Conservation (phyloP, 2,113 vertebrate genomes). For the Haliaeetus leucogaster region DNA sequence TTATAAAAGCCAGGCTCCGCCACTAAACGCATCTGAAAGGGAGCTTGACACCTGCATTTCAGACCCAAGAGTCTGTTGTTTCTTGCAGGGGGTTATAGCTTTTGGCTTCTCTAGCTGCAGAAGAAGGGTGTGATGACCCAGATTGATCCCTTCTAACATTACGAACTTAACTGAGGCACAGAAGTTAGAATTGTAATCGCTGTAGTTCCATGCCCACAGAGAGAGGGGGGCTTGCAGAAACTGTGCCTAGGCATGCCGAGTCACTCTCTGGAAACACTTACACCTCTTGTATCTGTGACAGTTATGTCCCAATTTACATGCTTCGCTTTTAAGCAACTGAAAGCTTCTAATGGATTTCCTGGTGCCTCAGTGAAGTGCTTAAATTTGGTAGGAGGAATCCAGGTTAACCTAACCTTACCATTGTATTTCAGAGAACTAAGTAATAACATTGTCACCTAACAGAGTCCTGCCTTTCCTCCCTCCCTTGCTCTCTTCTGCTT, state of each 20-base stretch:
- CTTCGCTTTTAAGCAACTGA: background rate
- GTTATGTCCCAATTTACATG: background rate
- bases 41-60: background rate
- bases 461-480: background rate
- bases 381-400: slow-evolving; percentile 2
- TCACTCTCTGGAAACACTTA: background rate
- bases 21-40: background rate
- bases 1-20: background rate
- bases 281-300: background rate
- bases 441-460: slow-evolving; percentile 17
- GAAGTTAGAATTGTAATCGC: background rate
- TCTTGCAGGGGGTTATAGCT: background rate
- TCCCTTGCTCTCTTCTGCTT: background rate
- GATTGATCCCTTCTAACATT: background rate
- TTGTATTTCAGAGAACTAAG: background rate
- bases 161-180: background rate
- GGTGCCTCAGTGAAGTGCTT: background rate
- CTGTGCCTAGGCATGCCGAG: background rate
- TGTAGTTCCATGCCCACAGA: fast-evolving
- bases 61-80: background rate
- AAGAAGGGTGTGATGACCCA: background rate
- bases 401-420: background rate
- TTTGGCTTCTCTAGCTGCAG: background rate
- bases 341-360: slow-evolving; percentile 18
- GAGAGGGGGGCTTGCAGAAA: background rate